These are phyloP conservation scores for Ptilorrhoa leucosticta DNA, from an alignment of 2,113 vertebrate species.

Conservation along the genomic window DNA sequence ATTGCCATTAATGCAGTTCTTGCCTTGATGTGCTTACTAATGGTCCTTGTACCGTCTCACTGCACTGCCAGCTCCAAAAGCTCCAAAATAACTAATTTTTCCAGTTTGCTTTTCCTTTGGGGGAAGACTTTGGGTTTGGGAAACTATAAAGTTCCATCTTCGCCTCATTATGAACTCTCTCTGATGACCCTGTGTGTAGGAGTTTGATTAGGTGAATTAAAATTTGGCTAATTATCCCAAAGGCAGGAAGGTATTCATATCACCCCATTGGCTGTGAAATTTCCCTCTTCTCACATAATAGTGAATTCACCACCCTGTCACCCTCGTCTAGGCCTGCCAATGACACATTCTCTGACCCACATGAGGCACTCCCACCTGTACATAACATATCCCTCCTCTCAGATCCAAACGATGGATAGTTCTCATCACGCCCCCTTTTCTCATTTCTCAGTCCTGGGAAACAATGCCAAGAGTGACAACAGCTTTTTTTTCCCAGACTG, in stretches of 20 bases:
- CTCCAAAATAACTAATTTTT: not conserved
- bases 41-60: not conserved
- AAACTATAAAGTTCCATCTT: not conserved
- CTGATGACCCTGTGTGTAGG: not conserved
- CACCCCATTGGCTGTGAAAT: not conserved
- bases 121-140: not conserved
- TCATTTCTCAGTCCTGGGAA: not conserved
- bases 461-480: not conserved
- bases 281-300: not conserved
- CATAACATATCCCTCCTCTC: not conserved
- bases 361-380: not conserved
- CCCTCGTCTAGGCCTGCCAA: not conserved
- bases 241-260: not conserved
- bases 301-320: not conserved
- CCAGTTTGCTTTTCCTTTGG: not conserved
- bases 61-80: not conserved
- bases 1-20: not conserved
- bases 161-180: not conserved
- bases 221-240: not conserved
- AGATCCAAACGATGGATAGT: not conserved
- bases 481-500: not conserved
- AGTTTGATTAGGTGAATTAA: not conserved
- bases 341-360: not conserved
- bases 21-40: not conserved
- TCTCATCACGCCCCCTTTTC: not conserved